Conservation (phyloP, 2,797 vertebrate genomes). For the Enteromius unitaeniatus region DNA sequence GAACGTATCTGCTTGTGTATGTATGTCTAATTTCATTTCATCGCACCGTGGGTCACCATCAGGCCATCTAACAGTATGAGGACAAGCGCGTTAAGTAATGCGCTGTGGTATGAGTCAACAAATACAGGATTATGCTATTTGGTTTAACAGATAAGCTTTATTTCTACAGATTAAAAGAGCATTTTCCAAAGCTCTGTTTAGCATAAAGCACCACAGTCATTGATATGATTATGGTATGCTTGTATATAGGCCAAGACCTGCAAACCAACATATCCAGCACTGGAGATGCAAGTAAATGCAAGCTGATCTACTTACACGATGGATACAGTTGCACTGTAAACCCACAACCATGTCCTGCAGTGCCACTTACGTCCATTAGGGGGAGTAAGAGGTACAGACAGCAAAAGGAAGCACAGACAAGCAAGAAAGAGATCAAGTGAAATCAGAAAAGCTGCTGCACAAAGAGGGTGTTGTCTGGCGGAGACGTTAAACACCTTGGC, state of each 20-base stretch:
- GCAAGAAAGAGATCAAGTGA: slow-evolving; percentile 36
- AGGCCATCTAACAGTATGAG: slow-evolving; percentile 38
- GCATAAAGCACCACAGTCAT: slow-evolving; percentile 7
- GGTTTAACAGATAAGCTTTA: slow-evolving; percentile 45
- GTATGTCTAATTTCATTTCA: slow-evolving; percentile 46
- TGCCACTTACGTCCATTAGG: slow-evolving; percentile 66
- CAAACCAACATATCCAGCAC: slow-evolving; percentile 2
- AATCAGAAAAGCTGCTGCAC: slow-evolving; percentile 47
- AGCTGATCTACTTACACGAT: slow-evolving; percentile 46
- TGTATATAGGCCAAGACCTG: slow-evolving; percentile 24
- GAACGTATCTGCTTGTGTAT: neutral
- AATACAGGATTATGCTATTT: slow-evolving; percentile 43
- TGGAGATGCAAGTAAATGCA: neutral
- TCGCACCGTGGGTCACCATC: slow-evolving; percentile 27
- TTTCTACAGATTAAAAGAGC: slow-evolving; percentile 38
- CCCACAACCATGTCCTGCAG: slow-evolving; percentile 49
- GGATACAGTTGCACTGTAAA: slow-evolving; percentile 35
- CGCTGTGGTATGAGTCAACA: slow-evolving; percentile 33
- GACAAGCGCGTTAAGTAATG: slow-evolving; percentile 35
- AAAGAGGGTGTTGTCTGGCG: slow-evolving; percentile 55
- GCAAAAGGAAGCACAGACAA: neutral
- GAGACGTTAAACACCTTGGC: slow-evolving; percentile 59
- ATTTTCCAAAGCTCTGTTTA: slow-evolving; percentile 39
- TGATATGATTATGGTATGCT: slow-evolving; percentile 36
- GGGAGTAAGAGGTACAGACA: slow-evolving; percentile 51